Evolutionary conservation across 1,140 invertebrate species (phyloP), one percentile per base, ranked within the genome.

Genomic region (Chrysoperla carnea): DNA sequence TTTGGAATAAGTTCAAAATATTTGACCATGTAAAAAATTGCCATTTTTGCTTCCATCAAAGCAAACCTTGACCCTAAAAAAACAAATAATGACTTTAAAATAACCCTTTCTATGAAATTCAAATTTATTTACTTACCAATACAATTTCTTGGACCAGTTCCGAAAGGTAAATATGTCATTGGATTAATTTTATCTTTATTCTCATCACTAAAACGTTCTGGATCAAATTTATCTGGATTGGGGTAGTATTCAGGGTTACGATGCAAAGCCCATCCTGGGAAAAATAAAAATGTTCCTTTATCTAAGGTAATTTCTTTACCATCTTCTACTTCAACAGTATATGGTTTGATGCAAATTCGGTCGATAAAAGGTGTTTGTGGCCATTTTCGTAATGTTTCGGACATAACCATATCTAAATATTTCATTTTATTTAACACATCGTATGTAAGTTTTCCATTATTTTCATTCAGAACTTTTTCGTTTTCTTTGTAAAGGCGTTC

Each of bases 331-430:
- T 57, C 47, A 23, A 70, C 51, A n/a, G 59, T 55, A 5, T 60
- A 64, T 2, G 60, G 50, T 51, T 69, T 64, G 9, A 53, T 62
- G 36, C 67, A 69, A 9, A 59, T 47, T 27, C 72, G 56, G 45
- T 68, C 64, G 4, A 66, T 43, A 9, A 54, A 50, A 6, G 60
- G 47, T 2, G 59, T 60, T 1, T 67, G 56, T 3, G 74, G 66
- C 57, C 69, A 68, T 36, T 69, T 60, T 14, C 75, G 55, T 37
- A 76, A 46, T 1, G 66, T 65, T 52, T 77, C 75, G 31, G 49
- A 51, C 6, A 54, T 28, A 6, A 57, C 50, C 52, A 55, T 53
- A 42, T 57, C 55, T 42, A 57, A 36, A 43, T 55, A 57, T 39
- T 53, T 52, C 47, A 55, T 49, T 29, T 46, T 46, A 13, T 49